These are phyloP conservation scores for Myotis vivesi DNA, from an alignment of 2,797 vertebrate genomes.

Conservation along the genomic window DNA sequence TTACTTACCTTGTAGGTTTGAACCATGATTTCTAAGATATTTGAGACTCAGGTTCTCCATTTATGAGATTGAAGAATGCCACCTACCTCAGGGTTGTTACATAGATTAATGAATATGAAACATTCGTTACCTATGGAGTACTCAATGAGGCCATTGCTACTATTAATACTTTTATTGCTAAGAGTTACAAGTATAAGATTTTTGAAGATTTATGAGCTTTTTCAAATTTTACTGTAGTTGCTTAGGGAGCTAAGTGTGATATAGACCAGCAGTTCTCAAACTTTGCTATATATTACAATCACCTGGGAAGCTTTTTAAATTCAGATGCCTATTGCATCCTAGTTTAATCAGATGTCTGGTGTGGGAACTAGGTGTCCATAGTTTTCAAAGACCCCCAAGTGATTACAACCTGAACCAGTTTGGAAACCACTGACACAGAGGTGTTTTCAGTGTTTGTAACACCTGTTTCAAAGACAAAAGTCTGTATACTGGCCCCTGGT, in stretches of 20 bases:
- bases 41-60: background rate
- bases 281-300: background rate
- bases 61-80: background rate
- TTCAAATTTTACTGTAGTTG: background rate
- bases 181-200: background rate
- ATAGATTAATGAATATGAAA: constrained; percentile 14
- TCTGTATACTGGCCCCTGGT: background rate
- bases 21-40: background rate
- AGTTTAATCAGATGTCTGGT: background rate
- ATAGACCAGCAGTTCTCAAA: background rate
- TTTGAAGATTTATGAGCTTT: background rate
- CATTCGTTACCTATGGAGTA: background rate
- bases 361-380: background rate
- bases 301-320: background rate
- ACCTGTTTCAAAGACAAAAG: background rate
- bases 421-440: background rate
- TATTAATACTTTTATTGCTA: background rate
- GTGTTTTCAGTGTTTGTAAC: background rate
- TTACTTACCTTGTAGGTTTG: background rate
- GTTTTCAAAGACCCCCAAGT: background rate
- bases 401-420: background rate
- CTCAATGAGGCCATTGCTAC: background rate
- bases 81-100: background rate
- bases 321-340: background rate
- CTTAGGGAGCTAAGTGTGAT: background rate